Base-by-base conservation (phyloP, 1,140 invertebrate genomes). In the Lethrus apterus region DNA sequence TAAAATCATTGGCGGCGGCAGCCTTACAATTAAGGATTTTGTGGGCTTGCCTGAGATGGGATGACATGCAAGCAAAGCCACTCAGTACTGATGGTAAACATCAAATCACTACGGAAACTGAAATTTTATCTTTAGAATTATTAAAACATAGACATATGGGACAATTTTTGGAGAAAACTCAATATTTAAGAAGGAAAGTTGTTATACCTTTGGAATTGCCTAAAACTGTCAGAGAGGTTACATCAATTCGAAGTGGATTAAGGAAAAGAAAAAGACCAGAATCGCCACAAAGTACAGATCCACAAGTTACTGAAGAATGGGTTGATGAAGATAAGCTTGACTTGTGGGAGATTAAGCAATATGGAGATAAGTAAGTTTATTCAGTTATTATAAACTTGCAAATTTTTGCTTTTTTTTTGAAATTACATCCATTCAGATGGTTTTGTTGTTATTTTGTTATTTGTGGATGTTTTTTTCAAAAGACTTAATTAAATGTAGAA, bases 271-370 rank as follows among this genome's bases (percentile, higher is more conserved):
- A 93, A 64, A 75, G 88, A 30, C 86, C 88, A 1, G 89, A 93
- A 71, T 87, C 87, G 4, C 89, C 89, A 0, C 86, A 90, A 62
- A 89, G 84, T 51, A 89, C 84, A 5, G 88, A 93, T 58, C 91
- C 91, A 1, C 85, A 91, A 70, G 86, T 93, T 4, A 81, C 81
- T 4, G 93, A 98, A 68, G 85, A 89, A 61, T 98, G 94, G 93
- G 84, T 95, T 0, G 89, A 94, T 48, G 94, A 98, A 69, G 91
- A 95, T 57, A 89, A 92, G 60, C 67, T 98, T 14, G 93, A 98
- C 65, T 63, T 98, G 1, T 98, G 93, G 93, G 93, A 98, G 71
- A 95, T 98, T 29, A 90, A 91, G 61, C 86, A 89, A 54, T 98
- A 94, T 67, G 89, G 89, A 21, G 93, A 98, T 65, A 88, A 84